These are phyloP conservation scores for Hyposoter didymator DNA, from an alignment of 2,888 invertebrate genomes.

Conservation along the genomic window DNA sequence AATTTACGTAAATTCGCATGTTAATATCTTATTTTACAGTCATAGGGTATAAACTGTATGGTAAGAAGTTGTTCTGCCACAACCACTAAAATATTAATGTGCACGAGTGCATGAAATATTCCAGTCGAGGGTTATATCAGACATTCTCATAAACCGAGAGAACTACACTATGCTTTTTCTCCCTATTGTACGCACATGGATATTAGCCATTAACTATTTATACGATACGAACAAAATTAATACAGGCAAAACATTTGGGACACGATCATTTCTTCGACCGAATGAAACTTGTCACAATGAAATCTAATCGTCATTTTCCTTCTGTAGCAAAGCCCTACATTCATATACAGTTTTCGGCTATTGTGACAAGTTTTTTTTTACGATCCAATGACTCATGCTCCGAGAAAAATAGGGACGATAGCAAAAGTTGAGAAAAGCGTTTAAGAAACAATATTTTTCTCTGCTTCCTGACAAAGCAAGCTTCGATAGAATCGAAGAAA, in stretches of 20 bases:
- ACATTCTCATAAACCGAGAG: constrained; percentile 32
- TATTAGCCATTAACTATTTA: constrained; percentile 50
- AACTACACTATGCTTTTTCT: constrained; percentile 23
- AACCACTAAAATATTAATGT: constrained; percentile 36
- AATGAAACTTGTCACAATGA: too few relatives aligned
- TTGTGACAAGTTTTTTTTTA: background rate
- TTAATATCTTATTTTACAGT: background rate
- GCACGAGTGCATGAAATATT: constrained; percentile 59
- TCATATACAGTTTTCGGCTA: background rate
- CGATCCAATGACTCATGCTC: too few relatives aligned
- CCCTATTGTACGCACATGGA: constrained; percentile 29
- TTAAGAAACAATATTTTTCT: too few relatives aligned
- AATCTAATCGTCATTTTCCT: background rate
- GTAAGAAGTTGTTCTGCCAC: constrained; percentile 1
- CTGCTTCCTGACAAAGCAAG: background rate
- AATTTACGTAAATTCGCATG: background rate
- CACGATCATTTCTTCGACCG: background rate
- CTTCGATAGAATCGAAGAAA: background rate
- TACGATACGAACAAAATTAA: constrained; percentile 10
- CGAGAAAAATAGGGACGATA: too few relatives aligned
- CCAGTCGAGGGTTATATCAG: constrained; percentile 26
- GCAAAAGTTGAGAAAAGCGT: too few relatives aligned
- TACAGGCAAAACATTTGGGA: background rate
- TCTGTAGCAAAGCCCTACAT: background rate
- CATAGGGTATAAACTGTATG: background rate